These are phyloP conservation scores for Aphodius granarius DNA, from an alignment of 2,888 invertebrate genomes.

Conservation along the genomic window DNA sequence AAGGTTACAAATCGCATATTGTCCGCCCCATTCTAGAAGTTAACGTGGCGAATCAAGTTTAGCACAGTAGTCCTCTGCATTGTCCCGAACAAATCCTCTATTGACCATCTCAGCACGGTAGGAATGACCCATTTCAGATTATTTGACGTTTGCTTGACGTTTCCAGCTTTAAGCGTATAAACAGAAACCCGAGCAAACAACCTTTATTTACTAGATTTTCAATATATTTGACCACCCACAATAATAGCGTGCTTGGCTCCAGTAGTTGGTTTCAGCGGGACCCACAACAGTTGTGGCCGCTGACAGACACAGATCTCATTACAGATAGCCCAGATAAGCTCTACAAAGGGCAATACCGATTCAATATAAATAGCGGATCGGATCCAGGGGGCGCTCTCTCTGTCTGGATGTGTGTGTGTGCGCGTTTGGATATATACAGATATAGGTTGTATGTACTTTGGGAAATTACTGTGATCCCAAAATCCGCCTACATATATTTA, in stretches of 20 bases:
- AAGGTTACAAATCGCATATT: background rate
- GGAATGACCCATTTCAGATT: constrained; percentile 27
- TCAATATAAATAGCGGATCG: constrained; percentile 53
- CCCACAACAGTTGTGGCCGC: constrained; percentile 41
- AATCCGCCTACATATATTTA: constrained; percentile 53
- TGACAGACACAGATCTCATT: constrained; percentile 54
- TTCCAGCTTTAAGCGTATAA: constrained; percentile 22
- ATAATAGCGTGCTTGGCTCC: constrained; percentile 15
- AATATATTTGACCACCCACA: constrained; percentile 30
- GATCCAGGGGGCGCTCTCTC: constrained; percentile 29
- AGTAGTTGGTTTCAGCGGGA: constrained; percentile 25
- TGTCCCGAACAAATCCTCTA: constrained; percentile 9
- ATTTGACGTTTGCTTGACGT: constrained; percentile 28
- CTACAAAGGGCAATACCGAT: constrained; percentile 53
- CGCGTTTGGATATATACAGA: constrained; percentile 10
- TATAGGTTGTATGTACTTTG: constrained; percentile 33
- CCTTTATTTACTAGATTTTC: constrained; percentile 32
- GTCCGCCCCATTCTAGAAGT: constrained; percentile 4
- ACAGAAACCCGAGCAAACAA: constrained; percentile 16
- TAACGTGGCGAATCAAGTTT: constrained; percentile 4
- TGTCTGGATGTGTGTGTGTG: background rate
- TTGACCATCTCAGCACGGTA: constrained; percentile 2
- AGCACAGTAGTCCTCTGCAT: background rate
- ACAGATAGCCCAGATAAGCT: constrained; percentile 55
- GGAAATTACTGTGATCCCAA: constrained; percentile 48